Conservation (phyloP, 2,113 vertebrate species). For the Varanus komodoensis region DNA sequence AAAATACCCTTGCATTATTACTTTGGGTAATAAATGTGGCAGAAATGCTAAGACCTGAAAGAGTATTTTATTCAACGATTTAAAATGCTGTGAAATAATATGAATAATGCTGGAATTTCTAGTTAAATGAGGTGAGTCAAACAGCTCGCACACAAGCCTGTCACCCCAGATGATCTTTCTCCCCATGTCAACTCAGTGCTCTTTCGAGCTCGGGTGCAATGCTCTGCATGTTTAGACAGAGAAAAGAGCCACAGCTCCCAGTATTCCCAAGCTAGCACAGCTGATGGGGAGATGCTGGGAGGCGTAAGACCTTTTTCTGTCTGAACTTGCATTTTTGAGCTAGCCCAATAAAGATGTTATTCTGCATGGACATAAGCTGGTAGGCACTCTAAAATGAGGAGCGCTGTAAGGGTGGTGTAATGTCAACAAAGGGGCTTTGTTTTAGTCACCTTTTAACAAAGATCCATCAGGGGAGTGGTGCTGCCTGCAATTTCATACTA, state of each 20-base stretch:
- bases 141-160: background rate
- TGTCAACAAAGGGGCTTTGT: slow-evolving; percentile 12
- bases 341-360: too few species aligned
- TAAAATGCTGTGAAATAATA: background rate
- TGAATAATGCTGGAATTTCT: background rate
- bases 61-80: background rate
- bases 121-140: background rate
- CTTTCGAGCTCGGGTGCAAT: background rate
- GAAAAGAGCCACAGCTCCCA: too few species aligned
- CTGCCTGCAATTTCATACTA: slow-evolving; percentile 52
- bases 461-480: slow-evolving; percentile 18
- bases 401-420: slow-evolving; percentile 25
- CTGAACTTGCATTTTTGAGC: too few species aligned
- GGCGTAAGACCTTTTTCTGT: too few species aligned
- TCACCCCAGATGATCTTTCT: background rate
- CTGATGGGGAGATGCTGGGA: too few species aligned
- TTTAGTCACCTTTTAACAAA: slow-evolving; percentile 21
- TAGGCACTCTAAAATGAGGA: slow-evolving; percentile 20
- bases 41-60: background rate
- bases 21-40: background rate
- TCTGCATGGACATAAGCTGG: background rate
- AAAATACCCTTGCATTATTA: background rate
- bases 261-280: too few species aligned
- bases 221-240: too few species aligned
- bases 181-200: background rate